phyloP scores from a whole-genome alignment of 2,888 invertebrate genomes.

The Folsomia manolachei region DNA sequence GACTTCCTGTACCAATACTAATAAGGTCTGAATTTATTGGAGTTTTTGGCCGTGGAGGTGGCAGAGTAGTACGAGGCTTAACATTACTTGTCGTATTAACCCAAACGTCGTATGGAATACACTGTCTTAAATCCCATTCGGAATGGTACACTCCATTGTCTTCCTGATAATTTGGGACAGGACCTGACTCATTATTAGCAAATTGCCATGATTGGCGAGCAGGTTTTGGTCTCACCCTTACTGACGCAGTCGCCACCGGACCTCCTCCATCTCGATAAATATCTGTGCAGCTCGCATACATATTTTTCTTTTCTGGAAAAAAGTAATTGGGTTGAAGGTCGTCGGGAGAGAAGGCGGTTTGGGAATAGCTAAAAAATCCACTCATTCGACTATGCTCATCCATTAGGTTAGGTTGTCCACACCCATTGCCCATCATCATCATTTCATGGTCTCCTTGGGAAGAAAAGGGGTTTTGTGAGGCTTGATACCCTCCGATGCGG shows the following conservation, averaged over 20 bases:
- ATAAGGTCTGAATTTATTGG: neutral
- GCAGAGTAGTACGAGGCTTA: conserved; percentile 24
- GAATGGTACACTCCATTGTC: conserved; percentile 45
- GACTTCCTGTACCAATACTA: neutral
- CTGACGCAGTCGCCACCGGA: conserved; percentile 46
- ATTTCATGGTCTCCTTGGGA: neutral
- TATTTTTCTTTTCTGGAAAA: conserved; percentile 47
- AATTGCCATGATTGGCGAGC: conserved; percentile 46
- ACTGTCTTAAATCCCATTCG: conserved; percentile 49
- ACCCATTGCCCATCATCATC: neutral
- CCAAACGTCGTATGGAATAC: conserved; percentile 49
- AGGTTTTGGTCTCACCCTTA: conserved; percentile 46
- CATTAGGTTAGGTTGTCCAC: neutral
- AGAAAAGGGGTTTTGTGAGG: neutral
- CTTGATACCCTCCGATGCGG: neutral
- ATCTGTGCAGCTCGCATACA: conserved; percentile 48
- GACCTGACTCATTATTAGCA: conserved; percentile 43
- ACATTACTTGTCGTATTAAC: conserved; percentile 38
- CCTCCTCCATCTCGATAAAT: conserved; percentile 34
- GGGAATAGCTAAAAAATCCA: neutral
- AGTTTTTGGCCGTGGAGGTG: neutral
- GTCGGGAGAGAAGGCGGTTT: conserved; percentile 6
- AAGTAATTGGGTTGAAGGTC: conserved; percentile 40
- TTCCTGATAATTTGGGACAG: conserved; percentile 46
- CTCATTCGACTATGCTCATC: neutral